Evolutionary conservation across 37 sponge, comb jelly and placozoan genomes (phyloP).

Genomic region (Eunapius fragilis): DNA sequence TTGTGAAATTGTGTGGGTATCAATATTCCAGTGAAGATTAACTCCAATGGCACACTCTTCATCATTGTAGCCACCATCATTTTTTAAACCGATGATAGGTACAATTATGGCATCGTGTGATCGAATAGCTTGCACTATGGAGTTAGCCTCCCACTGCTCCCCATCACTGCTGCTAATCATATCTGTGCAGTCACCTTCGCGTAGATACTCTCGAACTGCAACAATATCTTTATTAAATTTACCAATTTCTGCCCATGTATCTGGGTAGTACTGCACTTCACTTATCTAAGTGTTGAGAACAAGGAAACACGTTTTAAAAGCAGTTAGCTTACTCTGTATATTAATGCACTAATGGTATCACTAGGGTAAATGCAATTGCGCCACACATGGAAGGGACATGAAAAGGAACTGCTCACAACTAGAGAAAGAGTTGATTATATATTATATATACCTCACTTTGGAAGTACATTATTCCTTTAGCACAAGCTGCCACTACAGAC

Average conservation of each 20-base stretch:
- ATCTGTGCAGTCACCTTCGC: constrained; percentile 67
- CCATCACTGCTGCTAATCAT: constrained; percentile 63
- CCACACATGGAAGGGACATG: no score
- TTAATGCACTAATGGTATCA: no score
- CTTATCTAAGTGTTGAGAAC: constrained; percentile 17
- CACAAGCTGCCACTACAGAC: constrained; percentile 72
- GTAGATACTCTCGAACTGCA: constrained; percentile 51
- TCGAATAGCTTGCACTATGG: constrained; percentile 56
- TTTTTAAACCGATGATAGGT: constrained; percentile 44
- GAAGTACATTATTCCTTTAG: constrained; percentile 75
- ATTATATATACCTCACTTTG: constrained; percentile 62
- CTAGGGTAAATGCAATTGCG: no score
- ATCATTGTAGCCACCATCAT: constrained; percentile 65
- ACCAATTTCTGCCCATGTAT: constrained; percentile 62
- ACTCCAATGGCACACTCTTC: constrained; percentile 46
- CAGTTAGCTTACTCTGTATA: no score
- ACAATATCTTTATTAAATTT: constrained; percentile 64
- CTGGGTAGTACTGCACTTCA: constrained; percentile 45
- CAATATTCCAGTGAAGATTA: constrained; percentile 52
- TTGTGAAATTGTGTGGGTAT: constrained; percentile 27
- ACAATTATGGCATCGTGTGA: constrained; percentile 66
- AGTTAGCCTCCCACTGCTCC: constrained; percentile 14
- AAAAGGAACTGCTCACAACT: no score
- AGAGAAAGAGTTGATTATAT: no score
- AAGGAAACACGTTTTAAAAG: no score